Conservation (phyloP, 1,140 invertebrate species). For the Antheraea mylitta region DNA sequence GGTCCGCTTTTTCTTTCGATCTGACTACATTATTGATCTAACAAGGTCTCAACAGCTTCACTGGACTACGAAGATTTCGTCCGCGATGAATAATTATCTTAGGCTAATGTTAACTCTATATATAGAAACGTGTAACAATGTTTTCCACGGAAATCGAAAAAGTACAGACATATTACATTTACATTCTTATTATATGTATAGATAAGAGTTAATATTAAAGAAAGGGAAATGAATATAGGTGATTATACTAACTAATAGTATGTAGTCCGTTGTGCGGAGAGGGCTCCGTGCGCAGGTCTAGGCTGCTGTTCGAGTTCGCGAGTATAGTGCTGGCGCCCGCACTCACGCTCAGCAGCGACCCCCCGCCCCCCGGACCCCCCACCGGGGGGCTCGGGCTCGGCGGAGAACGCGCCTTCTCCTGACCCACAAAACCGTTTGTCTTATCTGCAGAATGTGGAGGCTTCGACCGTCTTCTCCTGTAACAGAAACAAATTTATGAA, state of each 20-base stretch:
- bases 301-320: conserved; percentile 66
- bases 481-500: background rate
- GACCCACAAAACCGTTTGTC: conserved; percentile 40
- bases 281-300: conserved; percentile 47
- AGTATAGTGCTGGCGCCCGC: conserved; percentile 76
- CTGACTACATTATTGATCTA: no score
- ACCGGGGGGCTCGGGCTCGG: background rate
- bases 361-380: no score
- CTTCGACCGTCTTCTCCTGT: background rate
- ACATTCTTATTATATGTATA: no score
- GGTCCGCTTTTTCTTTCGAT: no score
- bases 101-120: no score
- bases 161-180: no score
- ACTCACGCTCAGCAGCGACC: conserved; percentile 75
- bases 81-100: no score
- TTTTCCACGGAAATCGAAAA: no score
- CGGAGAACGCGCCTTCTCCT: conserved; percentile 49
- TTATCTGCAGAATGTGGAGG: conserved; percentile 16
- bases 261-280: conserved; percentile 11
- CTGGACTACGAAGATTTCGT: no score
- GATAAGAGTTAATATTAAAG: background rate
- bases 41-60: no score
- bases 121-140: no score
- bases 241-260: background rate
- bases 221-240: background rate